These are phyloP conservation scores for Euwallacea fornicatus DNA, from an alignment of 1,140 invertebrate genomes.

Conservation along the genomic window DNA sequence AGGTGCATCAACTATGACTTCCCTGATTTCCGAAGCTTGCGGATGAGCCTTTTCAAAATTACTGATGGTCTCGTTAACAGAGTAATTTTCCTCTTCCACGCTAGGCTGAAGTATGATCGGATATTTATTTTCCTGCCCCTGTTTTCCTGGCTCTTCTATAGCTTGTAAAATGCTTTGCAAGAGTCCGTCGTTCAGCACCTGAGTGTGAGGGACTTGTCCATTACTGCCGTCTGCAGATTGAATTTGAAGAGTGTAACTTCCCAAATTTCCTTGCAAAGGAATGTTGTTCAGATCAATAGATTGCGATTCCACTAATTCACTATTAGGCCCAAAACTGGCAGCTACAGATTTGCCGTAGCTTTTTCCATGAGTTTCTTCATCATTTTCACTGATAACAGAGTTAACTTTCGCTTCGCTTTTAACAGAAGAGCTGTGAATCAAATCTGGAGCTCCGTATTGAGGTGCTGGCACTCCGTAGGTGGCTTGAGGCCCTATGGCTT, in stretches of 20 bases:
- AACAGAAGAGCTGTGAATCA: constrained; percentile 41
- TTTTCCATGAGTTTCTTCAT: constrained; percentile 42
- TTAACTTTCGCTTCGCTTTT: constrained; percentile 40
- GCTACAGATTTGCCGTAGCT: constrained; percentile 50
- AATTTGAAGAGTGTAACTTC: constrained; percentile 72
- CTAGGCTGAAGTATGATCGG: constrained; percentile 41
- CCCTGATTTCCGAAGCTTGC: constrained; percentile 33
- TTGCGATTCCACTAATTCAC: constrained; percentile 50
- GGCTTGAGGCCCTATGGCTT: constrained; percentile 17
- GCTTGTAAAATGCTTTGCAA: constrained; percentile 76
- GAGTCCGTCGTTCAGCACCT: constrained; percentile 74
- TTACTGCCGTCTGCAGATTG: constrained; percentile 63
- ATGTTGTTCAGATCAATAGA: constrained; percentile 59
- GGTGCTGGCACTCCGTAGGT: constrained; percentile 37
- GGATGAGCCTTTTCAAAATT: constrained; percentile 26
- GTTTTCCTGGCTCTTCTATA: constrained; percentile 63
- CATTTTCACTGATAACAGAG: constrained; percentile 32
- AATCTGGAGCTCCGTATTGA: constrained; percentile 41
- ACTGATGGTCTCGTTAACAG: constrained; percentile 38
- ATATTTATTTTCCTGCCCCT: constrained; percentile 25
- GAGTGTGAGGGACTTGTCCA: constrained; percentile 66
- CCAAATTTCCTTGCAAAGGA: constrained; percentile 63
- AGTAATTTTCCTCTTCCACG: constrained; percentile 39
- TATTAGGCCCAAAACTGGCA: constrained; percentile 46
- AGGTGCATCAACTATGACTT: constrained; percentile 42